Evolutionary conservation across 2,113 vertebrate genomes (phyloP), one percentile per base, ranked within the genome.

Genomic region (Philantomba maxwellii): DNA sequence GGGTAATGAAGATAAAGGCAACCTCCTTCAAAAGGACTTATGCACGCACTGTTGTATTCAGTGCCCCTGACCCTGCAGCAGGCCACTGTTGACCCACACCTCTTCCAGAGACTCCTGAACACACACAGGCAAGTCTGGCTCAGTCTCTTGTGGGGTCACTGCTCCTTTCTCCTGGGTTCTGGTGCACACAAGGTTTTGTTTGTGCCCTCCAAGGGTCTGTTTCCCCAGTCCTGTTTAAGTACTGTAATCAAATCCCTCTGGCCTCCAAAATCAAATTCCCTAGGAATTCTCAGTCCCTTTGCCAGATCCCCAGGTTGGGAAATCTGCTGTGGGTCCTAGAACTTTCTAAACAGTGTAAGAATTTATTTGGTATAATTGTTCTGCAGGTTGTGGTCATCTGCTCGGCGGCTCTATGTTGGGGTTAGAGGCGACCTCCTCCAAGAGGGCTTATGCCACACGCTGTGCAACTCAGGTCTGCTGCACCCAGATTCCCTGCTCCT

Each of bases 401-500:
- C 19, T 25, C 5, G 0, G 66, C 0, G 1, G n/a, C n/a, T 73
- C 66, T 73, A 13, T 73, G 21, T 23, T 39, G n/a, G 66, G 19
- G 19, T 73, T 73, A 73, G 25, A 70, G n/a, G 19, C 0, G 0
- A 39, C n/a, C 66, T 73, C 10, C 21, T 39, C n/a, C 5, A 13
- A 73, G 36, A 39, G 10, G n/a, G 5, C n/a, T 70, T 6, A 23
- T 73, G 66, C n/a, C n/a, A 39, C n/a, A 73, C 0, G 0, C 66
- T 73, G n/a, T 39, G 66, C 3, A 19, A 73, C n/a, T 39, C 66
- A 70, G n/a, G 10, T 70, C n/a, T 39, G n/a, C 66, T 70, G n/a
- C 10, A 23, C 66, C 66, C n/a, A 39, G 66, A 23, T 2, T 70
- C 19, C 66, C n/a, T 39, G n/a, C n/a, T 70, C 19, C 66, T 70